Percentiles rank a stretch among this genome's conserved stretches.
These are phyloP conservation scores for Chloropsis hardwickii DNA, from an alignment of 2,113 vertebrate species.

Conservation along the genomic window DNA sequence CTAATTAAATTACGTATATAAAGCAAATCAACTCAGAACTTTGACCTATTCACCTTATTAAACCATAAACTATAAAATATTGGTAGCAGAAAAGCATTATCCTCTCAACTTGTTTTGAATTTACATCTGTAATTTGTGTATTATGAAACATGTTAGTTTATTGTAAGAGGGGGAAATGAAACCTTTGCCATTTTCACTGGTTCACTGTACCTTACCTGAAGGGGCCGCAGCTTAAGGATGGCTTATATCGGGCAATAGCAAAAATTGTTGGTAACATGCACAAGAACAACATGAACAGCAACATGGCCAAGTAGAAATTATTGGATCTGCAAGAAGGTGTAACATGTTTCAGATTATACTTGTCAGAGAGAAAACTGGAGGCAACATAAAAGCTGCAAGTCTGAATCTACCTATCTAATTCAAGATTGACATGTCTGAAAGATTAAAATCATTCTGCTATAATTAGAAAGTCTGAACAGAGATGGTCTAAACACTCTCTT, in stretches of 20 bases:
- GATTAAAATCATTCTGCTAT: background rate
- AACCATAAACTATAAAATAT: background rate
- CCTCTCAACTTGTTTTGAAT: background rate
- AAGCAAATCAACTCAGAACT: background rate
- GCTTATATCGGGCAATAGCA: conserved; percentile 90
- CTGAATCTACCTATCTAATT: background rate
- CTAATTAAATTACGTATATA: background rate
- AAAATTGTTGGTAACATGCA: conserved; percentile 98
- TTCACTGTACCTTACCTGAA: conserved; percentile 82
- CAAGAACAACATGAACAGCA: conserved; percentile 95
- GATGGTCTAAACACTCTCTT: background rate
- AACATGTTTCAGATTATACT: background rate
- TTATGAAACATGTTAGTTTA: background rate
- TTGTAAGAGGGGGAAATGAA: background rate
- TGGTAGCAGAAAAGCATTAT: background rate
- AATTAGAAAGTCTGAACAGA: background rate
- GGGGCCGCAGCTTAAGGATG: conserved; percentile 89
- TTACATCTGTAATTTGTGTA: background rate
- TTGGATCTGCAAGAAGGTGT: conserved; percentile 82
- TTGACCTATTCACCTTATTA: background rate
- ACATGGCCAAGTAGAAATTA: conserved; percentile 97
- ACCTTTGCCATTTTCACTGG: background rate
- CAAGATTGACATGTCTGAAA: background rate
- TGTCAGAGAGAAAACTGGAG: background rate
- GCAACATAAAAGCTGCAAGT: background rate